Percentiles rank a stretch among this genome's conserved stretches.
phyloP scores from a whole-genome alignment of 2,888 invertebrate genomes.

The Diaphora mendica region DNA sequence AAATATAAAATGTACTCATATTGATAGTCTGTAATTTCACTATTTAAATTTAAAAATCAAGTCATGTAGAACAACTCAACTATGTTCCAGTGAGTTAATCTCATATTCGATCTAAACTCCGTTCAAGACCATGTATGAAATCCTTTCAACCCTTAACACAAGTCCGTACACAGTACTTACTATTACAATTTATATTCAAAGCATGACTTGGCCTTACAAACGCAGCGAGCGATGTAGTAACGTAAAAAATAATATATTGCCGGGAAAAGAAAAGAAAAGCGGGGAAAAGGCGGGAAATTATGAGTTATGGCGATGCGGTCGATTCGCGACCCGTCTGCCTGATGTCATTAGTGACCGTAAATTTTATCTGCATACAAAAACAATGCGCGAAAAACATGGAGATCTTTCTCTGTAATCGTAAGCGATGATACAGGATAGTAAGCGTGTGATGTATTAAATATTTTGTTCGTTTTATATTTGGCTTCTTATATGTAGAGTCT shows the following conservation, averaged over 20 bases:
- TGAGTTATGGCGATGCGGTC: constrained; percentile 73
- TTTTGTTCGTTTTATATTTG: not conserved
- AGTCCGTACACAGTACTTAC: constrained; percentile 45
- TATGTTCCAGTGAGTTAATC: constrained; percentile 42
- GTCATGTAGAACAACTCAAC: constrained; percentile 6
- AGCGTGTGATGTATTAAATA: not conserved
- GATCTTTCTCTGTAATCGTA: constrained; percentile 1
- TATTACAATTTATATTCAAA: constrained; percentile 58
- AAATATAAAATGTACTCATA: not conserved
- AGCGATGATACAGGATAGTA: not conserved
- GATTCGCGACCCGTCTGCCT: constrained; percentile 64
- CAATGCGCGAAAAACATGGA: constrained; percentile 22
- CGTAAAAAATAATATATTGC: constrained; percentile 74
- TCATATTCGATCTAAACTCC: constrained; percentile 30
- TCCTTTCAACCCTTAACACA: constrained; percentile 40
- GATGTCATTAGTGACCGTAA: constrained; percentile 75
- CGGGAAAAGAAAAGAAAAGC: constrained; percentile 49
- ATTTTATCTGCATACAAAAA: constrained; percentile 63
- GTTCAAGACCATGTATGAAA: constrained; percentile 34
- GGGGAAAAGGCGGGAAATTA: constrained; percentile 75
- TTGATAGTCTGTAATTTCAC: not conserved
- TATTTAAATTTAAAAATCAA: not conserved
- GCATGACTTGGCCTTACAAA: constrained; percentile 51
- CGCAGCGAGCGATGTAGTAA: constrained; percentile 47
- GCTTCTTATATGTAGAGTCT: not conserved